A percentile compares a stretch with the other conserved stretches of the same genome.
Conservation (phyloP, 1,140 invertebrate genomes). For the Brachionus koreanus region DNA sequence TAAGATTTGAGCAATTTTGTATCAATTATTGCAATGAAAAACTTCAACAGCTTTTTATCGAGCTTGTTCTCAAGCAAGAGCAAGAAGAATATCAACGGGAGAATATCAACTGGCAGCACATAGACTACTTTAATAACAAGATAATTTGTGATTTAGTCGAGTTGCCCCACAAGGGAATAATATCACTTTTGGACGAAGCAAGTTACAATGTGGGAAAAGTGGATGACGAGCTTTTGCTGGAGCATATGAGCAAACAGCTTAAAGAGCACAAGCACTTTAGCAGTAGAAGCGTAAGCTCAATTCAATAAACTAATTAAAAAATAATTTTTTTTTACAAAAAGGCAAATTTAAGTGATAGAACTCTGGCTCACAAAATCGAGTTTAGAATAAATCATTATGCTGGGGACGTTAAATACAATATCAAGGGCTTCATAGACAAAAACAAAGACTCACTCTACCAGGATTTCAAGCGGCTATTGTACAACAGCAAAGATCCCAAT, state of each 20-base stretch:
- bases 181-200: conserved; percentile 89
- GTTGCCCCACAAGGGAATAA: conserved; percentile 81
- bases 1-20: conserved; percentile 86
- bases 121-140: conserved; percentile 79
- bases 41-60: conserved; percentile 90
- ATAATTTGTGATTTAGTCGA: conserved; percentile 86
- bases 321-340: background rate
- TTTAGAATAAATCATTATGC: conserved; percentile 83
- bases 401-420: conserved; percentile 86
- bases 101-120: conserved; percentile 66
- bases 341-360: conserved; percentile 52
- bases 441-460: conserved; percentile 91
- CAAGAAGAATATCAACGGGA: conserved; percentile 89
- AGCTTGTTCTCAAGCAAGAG: conserved; percentile 88
- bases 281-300: conserved; percentile 67
- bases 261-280: conserved; percentile 79
- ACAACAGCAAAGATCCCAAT: conserved; percentile 60
- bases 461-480: conserved; percentile 86
- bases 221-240: conserved; percentile 79
- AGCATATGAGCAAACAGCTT: conserved; percentile 87
- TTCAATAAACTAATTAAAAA: background rate
- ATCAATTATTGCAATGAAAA: conserved; percentile 98
- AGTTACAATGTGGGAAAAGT: conserved; percentile 89
- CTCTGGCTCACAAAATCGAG: conserved; percentile 65
- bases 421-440: conserved; percentile 87